A percentile compares a stretch with the other conserved stretches of the same genome.
Conservation (phyloP, 2,113 vertebrate species). For the Mastomys coucha region DNA sequence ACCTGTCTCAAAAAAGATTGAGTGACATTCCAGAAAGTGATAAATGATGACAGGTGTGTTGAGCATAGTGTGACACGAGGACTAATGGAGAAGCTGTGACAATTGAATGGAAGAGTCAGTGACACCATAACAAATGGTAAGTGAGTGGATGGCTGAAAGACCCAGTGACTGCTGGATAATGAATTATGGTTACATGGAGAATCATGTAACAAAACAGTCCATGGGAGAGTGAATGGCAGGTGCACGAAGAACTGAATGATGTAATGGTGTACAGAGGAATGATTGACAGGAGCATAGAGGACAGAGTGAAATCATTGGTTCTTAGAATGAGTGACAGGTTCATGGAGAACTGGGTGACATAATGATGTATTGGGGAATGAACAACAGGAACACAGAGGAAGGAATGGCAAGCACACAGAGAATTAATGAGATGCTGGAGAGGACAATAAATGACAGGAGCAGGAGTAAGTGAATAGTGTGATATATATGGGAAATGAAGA, state of each 20-base stretch:
- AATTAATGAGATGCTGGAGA: too few species aligned
- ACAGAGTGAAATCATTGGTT: background rate
- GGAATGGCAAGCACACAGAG: too few species aligned
- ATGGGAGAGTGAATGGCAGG: background rate
- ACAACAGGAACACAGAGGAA: background rate
- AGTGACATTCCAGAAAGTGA: background rate
- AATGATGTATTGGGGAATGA: too few species aligned
- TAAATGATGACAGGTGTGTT: background rate
- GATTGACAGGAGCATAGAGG: background rate
- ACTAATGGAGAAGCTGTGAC: background rate
- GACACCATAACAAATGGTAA: background rate
- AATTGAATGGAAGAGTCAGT: too few species aligned
- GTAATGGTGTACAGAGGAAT: too few species aligned
- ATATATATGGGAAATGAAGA: background rate
- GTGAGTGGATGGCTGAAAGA: background rate
- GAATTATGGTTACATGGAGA: background rate
- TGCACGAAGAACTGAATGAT: background rate
- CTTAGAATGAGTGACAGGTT: background rate
- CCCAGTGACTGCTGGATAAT: background rate
- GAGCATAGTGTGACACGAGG: background rate
- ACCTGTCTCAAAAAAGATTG: too few species aligned
- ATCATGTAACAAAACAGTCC: background rate
- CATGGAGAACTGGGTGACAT: background rate
- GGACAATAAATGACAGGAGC: background rate
- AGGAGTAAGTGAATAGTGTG: background rate